Percentiles rank a stretch among this genome's conserved stretches.
These are phyloP conservation scores for Circaetus gallicus DNA, from an alignment of 2,113 vertebrate species.

Conservation along the genomic window DNA sequence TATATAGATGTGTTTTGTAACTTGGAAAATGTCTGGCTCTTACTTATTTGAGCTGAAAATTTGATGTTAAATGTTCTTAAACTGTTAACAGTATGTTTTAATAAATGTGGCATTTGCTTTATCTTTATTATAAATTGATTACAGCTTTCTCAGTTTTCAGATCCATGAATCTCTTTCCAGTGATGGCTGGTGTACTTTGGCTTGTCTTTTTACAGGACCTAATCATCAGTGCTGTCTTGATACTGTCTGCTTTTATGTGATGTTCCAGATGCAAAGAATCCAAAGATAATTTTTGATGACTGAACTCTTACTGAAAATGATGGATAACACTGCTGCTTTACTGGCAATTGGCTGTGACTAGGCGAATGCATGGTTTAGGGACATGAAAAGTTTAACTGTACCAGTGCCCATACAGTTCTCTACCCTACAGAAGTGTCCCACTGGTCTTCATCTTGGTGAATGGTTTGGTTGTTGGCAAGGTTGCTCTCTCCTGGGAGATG, in stretches of 20 bases:
- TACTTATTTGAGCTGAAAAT: not conserved
- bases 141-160: conserved; percentile 1
- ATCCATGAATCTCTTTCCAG: not conserved
- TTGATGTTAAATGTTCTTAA: not conserved
- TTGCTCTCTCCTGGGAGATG: not conserved
- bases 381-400: not conserved
- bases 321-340: not conserved
- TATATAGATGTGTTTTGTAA: not conserved
- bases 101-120: not conserved
- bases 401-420: not conserved
- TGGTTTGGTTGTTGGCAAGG: not conserved
- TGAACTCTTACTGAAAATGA: not conserved
- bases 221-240: not conserved
- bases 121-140: not conserved
- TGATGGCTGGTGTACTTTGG: not conserved
- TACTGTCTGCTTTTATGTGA: not conserved
- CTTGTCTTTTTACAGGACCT: not conserved
- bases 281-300: not conserved
- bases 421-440: not conserved
- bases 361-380: not conserved
- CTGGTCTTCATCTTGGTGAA: not conserved
- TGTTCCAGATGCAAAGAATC: not conserved
- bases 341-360: not conserved
- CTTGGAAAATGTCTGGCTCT: not conserved
- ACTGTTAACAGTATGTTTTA: not conserved